A percentile compares a stretch with the other conserved stretches of the same genome.
Conservation (phyloP, 2,888 invertebrate species). For the Adelognathus sp. region DNA sequence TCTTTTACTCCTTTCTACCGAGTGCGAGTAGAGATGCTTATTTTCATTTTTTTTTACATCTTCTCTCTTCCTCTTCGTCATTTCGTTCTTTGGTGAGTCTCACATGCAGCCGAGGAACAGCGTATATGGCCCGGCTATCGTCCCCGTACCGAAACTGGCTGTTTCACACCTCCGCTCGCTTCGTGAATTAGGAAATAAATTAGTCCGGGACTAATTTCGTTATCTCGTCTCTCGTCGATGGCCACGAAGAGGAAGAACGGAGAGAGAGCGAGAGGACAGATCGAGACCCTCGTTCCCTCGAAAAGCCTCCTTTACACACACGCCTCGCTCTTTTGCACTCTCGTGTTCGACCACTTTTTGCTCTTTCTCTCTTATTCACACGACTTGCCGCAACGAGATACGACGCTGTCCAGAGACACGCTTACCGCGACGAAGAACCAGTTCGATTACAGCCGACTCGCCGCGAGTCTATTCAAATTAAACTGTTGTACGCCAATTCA, state of each 20-base stretch:
- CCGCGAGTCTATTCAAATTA: constrained; percentile 6
- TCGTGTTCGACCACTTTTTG: neutral
- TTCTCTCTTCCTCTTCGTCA: constrained; percentile 48
- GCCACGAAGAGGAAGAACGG: too few species aligned
- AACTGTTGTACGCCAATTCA: neutral
- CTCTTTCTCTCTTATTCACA: neutral
- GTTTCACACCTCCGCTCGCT: constrained; percentile 80
- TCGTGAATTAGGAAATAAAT: constrained; percentile 80
- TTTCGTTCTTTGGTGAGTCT: constrained; percentile 46
- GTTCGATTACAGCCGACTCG: constrained; percentile 10
- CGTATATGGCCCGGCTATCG: constrained; percentile 70
- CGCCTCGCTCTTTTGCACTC: constrained; percentile 14
- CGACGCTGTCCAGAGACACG: neutral
- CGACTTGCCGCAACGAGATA: neutral
- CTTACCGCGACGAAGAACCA: constrained; percentile 21
- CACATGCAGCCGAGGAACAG: constrained; percentile 18
- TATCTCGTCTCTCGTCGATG: constrained; percentile 72
- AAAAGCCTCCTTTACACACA: neutral
- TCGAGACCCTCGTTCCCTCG: constrained; percentile 17
- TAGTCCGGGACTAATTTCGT: constrained; percentile 80
- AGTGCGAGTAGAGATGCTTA: constrained; percentile 38
- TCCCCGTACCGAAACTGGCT: constrained; percentile 77
- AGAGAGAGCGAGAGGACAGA: too few species aligned
- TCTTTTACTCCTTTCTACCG: constrained; percentile 13
- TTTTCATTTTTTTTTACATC: constrained; percentile 53